These are phyloP conservation scores for Himalopsyche anomala DNA, from an alignment of 2,888 invertebrate species.

Conservation along the genomic window DNA sequence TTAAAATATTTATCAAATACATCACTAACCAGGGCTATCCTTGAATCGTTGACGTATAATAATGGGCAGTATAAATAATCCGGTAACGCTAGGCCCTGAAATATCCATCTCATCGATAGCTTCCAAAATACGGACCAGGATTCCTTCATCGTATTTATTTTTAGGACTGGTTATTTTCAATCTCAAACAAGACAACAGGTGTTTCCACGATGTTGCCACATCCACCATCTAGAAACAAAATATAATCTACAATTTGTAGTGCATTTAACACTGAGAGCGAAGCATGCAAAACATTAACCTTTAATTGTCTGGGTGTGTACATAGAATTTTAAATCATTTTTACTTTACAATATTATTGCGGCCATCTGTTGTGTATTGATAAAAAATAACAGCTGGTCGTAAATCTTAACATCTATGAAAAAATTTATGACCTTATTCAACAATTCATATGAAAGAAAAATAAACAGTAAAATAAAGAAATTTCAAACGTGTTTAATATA, in stretches of 20 bases:
- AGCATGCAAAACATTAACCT: no score
- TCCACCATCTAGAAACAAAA: conserved; percentile 49
- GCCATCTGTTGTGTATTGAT: no score
- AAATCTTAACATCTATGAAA: no score
- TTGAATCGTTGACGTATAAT: conserved; percentile 58
- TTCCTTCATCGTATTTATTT: conserved; percentile 51
- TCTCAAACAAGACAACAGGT: conserved; percentile 47
- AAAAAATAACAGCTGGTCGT: no score
- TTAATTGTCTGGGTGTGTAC: no score
- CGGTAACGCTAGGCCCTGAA: conserved; percentile 9
- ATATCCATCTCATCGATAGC: conserved; percentile 28
- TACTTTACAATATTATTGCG: no score
- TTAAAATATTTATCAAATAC: background rate
- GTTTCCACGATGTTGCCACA: conserved; percentile 52
- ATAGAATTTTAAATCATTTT: no score
- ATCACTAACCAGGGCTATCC: conserved; percentile 59
- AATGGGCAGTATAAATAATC: conserved; percentile 41
- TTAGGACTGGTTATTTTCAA: conserved; percentile 39
- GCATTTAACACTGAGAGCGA: no score
- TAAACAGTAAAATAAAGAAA: no score
- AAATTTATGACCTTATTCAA: no score
- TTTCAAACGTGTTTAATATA: no score
- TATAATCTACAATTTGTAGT: background rate
- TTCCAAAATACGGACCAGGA: conserved; percentile 44
- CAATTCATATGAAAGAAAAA: no score